phyloP scores from a whole-genome alignment of 2,888 invertebrate genomes.

The Spicauda simplicius region DNA sequence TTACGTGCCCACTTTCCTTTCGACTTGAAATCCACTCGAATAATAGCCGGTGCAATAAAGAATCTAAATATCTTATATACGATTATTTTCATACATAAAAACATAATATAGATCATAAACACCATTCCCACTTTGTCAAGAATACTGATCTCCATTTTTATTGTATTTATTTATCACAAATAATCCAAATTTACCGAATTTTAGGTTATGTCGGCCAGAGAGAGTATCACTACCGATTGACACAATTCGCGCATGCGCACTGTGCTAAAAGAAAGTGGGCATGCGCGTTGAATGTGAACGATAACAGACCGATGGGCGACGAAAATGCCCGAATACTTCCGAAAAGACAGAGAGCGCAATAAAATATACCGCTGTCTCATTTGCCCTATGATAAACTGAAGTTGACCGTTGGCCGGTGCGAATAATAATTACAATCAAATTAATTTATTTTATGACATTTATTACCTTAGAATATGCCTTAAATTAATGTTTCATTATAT shows the following conservation, averaged over 20 bases:
- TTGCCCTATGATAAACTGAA: slow-evolving; percentile 4
- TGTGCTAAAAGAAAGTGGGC: slow-evolving; percentile 73
- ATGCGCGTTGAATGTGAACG: slow-evolving; percentile 44
- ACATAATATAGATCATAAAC: slow-evolving; percentile 63
- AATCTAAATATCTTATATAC: slow-evolving; percentile 61
- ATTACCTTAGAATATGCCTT: too few relatives aligned
- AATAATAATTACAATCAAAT: too few relatives aligned
- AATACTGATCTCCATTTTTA: slow-evolving; percentile 57
- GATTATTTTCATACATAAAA: slow-evolving; percentile 55
- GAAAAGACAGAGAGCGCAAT: slow-evolving; percentile 17
- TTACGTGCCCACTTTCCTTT: slow-evolving; percentile 93
- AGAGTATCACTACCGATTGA: slow-evolving; percentile 62
- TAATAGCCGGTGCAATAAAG: slow-evolving; percentile 82
- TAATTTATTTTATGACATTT: too few relatives aligned
- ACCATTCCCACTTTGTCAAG: slow-evolving; percentile 79
- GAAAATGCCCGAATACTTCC: slow-evolving; percentile 21
- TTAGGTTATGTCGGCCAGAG: slow-evolving; percentile 59
- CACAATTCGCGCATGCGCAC: slow-evolving; percentile 77
- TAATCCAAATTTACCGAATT: slow-evolving; percentile 39
- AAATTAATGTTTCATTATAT: too few relatives aligned
- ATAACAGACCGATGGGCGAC: slow-evolving; percentile 19
- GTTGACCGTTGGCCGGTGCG: slow-evolving; percentile 1
- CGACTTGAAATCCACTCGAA: slow-evolving; percentile 87
- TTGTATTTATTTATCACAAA: slow-evolving; percentile 32
- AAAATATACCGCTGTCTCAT: neutral